Evolutionary conservation across 1,140 invertebrate species (phyloP).

Genomic region (Oryzaephilus surinamensis): DNA sequence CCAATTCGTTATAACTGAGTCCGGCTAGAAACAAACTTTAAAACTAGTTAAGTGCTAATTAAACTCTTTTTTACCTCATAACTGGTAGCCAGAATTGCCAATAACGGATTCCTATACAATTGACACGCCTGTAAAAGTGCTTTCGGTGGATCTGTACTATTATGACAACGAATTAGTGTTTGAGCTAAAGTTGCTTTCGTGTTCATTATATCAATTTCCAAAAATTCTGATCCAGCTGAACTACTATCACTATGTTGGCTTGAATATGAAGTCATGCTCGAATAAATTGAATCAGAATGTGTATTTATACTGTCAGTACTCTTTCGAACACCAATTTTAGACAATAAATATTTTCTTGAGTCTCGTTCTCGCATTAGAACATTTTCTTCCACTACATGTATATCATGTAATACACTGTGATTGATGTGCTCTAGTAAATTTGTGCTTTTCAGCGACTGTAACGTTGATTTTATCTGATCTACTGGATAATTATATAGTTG

Average conservation of each 20-base stretch:
- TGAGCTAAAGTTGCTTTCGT: conserved; percentile 47
- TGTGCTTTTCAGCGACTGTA: conserved; percentile 40
- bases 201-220: conserved; percentile 28
- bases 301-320: conserved; percentile 15
- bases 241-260: conserved; percentile 33
- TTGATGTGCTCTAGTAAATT: conserved; percentile 44
- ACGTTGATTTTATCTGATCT: conserved; percentile 42
- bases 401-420: conserved; percentile 41
- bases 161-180: conserved; percentile 50
- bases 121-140: conserved; percentile 47
- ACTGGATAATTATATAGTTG: conserved; percentile 52
- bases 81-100: conserved; percentile 52
- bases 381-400: conserved; percentile 32
- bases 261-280: conserved; percentile 20
- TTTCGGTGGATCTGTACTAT: conserved; percentile 53
- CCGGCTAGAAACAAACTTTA: conserved; percentile 41
- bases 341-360: conserved; percentile 29
- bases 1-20: conserved; percentile 49
- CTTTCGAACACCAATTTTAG: conserved; percentile 28
- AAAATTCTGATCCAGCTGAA: conserved; percentile 22
- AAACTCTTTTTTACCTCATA: conserved; percentile 43
- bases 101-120: conserved; percentile 42
- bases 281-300: conserved; percentile 1
- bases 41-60: neutral
- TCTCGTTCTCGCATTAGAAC: conserved; percentile 26